Evolutionary conservation across 2,113 vertebrate species (phyloP).

Genomic region (Nothocercus julius): DNA sequence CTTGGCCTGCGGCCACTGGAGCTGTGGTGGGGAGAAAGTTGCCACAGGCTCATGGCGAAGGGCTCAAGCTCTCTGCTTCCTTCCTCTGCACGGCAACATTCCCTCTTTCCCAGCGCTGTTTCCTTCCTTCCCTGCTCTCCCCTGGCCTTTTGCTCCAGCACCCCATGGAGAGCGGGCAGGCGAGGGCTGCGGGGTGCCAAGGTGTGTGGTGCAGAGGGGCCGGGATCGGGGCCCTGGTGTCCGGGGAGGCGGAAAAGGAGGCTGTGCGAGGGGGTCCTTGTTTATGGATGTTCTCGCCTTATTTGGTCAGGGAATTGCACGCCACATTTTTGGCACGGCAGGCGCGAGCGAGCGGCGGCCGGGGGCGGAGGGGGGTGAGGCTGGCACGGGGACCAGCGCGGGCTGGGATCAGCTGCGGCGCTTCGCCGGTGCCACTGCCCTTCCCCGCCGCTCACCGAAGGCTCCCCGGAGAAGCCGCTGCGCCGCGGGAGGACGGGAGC

Average conservation of each 20-base stretch:
- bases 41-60: rapidly evolving
- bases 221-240: neutral
- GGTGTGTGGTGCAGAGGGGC: neutral
- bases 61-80: neutral
- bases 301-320: conserved; percentile 70
- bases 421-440: neutral
- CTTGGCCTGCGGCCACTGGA: neutral
- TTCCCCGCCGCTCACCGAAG: neutral
- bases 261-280: conserved; percentile 1
- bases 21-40: neutral
- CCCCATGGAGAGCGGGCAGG: neutral
- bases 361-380: conserved; percentile 23
- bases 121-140: neutral
- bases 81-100: neutral
- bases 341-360: neutral
- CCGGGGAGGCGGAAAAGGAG: neutral
- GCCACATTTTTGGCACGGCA: conserved; percentile 67
- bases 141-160: neutral
- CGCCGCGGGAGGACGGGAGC: neutral
- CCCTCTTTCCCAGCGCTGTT: neutral
- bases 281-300: conserved; percentile 65
- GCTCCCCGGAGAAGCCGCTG: neutral
- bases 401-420: conserved; percentile 20
- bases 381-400: neutral
- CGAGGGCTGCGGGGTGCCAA: neutral